These are phyloP conservation scores for Piaya cayana DNA, from an alignment of 2,113 vertebrate species.

Conservation along the genomic window DNA sequence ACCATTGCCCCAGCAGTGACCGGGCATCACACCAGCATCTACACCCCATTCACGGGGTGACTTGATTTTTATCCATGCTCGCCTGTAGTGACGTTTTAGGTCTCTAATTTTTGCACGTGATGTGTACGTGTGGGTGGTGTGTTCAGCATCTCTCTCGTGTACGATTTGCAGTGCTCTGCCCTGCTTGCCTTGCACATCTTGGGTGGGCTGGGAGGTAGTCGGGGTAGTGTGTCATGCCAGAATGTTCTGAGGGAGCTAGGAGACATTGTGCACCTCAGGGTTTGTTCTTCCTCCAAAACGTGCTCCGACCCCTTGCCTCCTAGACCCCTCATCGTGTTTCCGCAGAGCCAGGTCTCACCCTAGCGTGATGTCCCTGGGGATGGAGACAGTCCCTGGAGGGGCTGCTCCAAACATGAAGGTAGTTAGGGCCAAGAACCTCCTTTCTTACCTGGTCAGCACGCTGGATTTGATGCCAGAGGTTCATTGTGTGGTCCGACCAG, in stretches of 20 bases:
- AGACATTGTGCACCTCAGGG: background rate
- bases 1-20: fast-evolving
- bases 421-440: background rate
- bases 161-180: background rate
- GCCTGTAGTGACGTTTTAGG: background rate
- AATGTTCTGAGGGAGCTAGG: background rate
- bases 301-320: background rate
- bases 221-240: background rate
- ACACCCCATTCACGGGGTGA: fast-evolving
- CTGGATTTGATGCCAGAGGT: background rate
- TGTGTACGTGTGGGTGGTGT: background rate
- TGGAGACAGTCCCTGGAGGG: background rate
- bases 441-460: background rate
- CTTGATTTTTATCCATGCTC: constrained; percentile 61
- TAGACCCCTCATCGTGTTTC: background rate
- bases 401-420: background rate
- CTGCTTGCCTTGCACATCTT: background rate
- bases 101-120: background rate
- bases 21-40: background rate
- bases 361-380: background rate
- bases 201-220: background rate
- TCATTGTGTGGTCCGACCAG: background rate
- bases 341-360: background rate
- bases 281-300: background rate
- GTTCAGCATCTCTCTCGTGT: background rate